phyloP scores from a whole-genome alignment of 2,888 invertebrate species.

The Helleia helle region DNA sequence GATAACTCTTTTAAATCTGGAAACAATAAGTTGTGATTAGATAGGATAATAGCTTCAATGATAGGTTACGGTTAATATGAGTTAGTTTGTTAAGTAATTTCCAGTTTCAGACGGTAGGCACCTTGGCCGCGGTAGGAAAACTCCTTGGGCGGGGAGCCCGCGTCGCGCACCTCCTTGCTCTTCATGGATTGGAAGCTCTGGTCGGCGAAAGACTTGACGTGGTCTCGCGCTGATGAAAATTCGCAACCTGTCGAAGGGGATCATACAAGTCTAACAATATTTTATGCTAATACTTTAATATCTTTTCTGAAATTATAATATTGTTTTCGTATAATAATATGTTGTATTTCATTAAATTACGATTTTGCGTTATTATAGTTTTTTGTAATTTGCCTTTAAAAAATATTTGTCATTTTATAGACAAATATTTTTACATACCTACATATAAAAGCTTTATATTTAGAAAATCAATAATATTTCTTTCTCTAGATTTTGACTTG shows the following conservation, averaged over 20 bases:
- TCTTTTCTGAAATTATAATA: too few species aligned
- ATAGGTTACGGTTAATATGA: conserved; percentile 47
- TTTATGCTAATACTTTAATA: too few species aligned
- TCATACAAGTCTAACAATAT: conserved; percentile 22
- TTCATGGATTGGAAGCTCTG: conserved; percentile 86
- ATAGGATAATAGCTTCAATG: neutral
- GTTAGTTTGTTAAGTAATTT: conserved; percentile 51
- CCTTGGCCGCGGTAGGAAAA: conserved; percentile 65
- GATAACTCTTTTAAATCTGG: conserved; percentile 63
- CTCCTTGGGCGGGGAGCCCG: conserved; percentile 82
- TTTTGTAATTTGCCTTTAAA: too few species aligned
- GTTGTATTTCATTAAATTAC: too few species aligned
- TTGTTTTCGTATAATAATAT: too few species aligned
- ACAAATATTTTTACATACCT: too few species aligned
- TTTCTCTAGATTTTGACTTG: too few species aligned
- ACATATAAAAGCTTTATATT: too few species aligned
- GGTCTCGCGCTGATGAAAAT: conserved; percentile 65
- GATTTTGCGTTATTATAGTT: too few species aligned
- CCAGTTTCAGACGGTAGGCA: conserved; percentile 40
- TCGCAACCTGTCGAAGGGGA: conserved; percentile 53
- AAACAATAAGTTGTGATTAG: conserved; percentile 23
- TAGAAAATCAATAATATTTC: too few species aligned
- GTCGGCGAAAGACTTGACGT: conserved; percentile 82
- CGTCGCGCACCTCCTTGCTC: conserved; percentile 85
- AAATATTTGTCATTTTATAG: too few species aligned